Percentiles rank a stretch among this genome's conserved stretches.
Evolutionary conservation across 1,140 invertebrate genomes (phyloP).

Genomic region (Lepidurus couesii): DNA sequence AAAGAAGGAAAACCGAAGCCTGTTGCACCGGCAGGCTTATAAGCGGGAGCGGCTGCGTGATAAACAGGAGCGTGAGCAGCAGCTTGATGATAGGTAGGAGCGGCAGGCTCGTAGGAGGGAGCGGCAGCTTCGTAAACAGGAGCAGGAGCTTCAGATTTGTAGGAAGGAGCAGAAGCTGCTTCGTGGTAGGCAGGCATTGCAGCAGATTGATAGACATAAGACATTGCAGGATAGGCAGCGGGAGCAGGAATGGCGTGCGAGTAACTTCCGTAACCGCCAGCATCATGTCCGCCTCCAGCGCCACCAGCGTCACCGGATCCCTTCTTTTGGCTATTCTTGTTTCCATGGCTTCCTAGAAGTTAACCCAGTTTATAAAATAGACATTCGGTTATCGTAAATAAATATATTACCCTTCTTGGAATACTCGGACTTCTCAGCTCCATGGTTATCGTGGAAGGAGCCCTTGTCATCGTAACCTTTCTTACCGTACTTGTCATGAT

Average conservation of each 20-base stretch:
- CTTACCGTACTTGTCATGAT: slow-evolving; percentile 37
- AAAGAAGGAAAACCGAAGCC: slow-evolving; percentile 9
- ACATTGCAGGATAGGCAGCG: neutral
- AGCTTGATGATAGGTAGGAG: neutral
- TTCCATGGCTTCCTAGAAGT: slow-evolving; percentile 31
- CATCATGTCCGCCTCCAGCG: slow-evolving; percentile 24
- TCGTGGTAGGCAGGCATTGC: neutral
- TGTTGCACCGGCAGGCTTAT: neutral
- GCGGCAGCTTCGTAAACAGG: neutral
- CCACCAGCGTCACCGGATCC: slow-evolving; percentile 30
- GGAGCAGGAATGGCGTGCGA: neutral
- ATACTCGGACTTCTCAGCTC: slow-evolving; percentile 36
- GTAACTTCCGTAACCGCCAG: neutral
- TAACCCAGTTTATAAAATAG: neutral
- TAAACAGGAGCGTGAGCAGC: neutral
- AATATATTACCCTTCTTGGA: slow-evolving; percentile 31
- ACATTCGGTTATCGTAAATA: neutral
- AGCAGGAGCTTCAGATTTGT: neutral
- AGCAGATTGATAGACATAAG: neutral
- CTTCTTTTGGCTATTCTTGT: slow-evolving; percentile 35
- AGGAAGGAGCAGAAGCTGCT: neutral
- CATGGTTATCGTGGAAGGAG: slow-evolving; percentile 35
- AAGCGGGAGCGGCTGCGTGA: slow-evolving; percentile 1
- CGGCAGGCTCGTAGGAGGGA: neutral
- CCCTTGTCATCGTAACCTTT: slow-evolving; percentile 37